Evolutionary conservation across 2,888 invertebrate species (phyloP), one percentile per base, ranked within the genome.

Genomic region (Idaea aversata): DNA sequence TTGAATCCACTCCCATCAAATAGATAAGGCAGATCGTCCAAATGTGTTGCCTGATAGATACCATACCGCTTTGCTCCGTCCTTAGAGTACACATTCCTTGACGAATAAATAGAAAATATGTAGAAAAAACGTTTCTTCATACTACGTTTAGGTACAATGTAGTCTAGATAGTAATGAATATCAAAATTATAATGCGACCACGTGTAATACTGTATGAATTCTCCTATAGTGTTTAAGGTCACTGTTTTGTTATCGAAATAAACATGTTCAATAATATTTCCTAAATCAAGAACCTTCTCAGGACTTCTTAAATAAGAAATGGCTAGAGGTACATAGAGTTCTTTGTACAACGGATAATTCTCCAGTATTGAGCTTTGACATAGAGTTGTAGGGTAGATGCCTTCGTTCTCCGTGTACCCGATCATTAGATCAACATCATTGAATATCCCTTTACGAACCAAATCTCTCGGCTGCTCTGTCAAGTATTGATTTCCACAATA

Each of bases 321-420:
- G 15, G 66, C 63, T 5, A 57, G 15, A 5, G 68, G 68, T 57
- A 66, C 68, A 5, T 63, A 61, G 0, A 68, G 35, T 34, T 68
- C 59, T 61, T 64, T 58, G 57, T 57, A 66, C 36, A 65, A 61
- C 13, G 64, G 63, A 57, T 63, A 68, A 15, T 65, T 63, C n/a
- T 63, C 16, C 6, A 65, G 15, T 59, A 66, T 59, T 6, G 13
- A 5, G 25, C 34, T 25, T 34, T 25, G 13, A 5, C 13, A 25
- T 25, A 15, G 6, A 60, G 13, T 10, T 2, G 63, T 63, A 34
- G 1, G 6, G 3, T 25, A 13, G 13, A 68, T 25, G 34, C 69
- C 72, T 65, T 72, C 72, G 15, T 63, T 63, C 13, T 61, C 58
- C 5, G 68, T 68, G 36, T 63, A 67, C 7, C 72, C 70, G 35